These are phyloP conservation scores for Cosmia pyralina DNA, from an alignment of 2,888 invertebrate species.

Conservation along the genomic window DNA sequence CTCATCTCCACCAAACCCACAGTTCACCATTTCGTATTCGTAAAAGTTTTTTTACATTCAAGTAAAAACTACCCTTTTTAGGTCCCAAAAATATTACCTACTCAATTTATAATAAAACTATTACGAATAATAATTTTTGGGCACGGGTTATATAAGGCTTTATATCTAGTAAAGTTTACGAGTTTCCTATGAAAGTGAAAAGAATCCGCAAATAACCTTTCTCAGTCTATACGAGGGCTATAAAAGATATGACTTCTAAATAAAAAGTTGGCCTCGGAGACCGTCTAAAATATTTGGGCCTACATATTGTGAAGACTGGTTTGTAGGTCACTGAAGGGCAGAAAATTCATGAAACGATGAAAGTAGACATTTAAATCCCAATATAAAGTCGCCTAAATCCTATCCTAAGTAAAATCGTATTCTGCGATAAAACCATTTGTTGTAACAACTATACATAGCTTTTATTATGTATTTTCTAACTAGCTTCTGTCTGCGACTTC, in stretches of 20 bases:
- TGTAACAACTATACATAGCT: background rate
- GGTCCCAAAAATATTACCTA: background rate
- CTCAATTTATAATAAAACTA: slow-evolving; percentile 23
- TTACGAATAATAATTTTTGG: slow-evolving; percentile 17
- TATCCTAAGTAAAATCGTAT: background rate
- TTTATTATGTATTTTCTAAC: no score
- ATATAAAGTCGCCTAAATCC: background rate
- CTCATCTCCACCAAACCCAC: no score
- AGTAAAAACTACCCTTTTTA: slow-evolving; percentile 1
- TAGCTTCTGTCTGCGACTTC: no score
- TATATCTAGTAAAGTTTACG: slow-evolving; percentile 44
- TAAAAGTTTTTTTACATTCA: background rate
- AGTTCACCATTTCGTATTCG: background rate
- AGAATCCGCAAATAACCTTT: slow-evolving; percentile 22
- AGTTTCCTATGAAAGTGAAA: slow-evolving; percentile 38
- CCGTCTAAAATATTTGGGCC: slow-evolving; percentile 11
- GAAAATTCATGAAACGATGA: background rate
- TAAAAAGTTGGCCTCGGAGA: slow-evolving; percentile 24
- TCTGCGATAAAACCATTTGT: background rate
- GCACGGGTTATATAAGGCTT: slow-evolving; percentile 28
- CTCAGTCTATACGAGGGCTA: slow-evolving; percentile 14
- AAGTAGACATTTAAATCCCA: background rate
- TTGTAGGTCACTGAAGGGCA: background rate
- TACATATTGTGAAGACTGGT: background rate
- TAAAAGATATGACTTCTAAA: slow-evolving; percentile 41